These are phyloP conservation scores for Salvelinus alpinus DNA, from an alignment of 2,113 vertebrate species.

Conservation along the genomic window DNA sequence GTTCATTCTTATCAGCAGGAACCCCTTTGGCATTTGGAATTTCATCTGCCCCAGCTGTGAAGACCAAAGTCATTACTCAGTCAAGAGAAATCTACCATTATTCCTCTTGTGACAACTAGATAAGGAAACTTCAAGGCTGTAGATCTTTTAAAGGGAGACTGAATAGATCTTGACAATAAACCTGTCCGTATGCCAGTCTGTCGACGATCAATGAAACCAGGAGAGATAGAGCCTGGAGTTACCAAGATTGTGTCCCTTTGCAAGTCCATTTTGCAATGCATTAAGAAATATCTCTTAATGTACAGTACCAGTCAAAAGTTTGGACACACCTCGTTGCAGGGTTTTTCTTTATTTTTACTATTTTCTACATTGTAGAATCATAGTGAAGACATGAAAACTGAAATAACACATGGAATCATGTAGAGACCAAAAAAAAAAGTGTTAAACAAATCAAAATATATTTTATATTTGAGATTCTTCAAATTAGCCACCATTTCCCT, in stretches of 20 bases:
- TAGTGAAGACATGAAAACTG: too few relatives aligned
- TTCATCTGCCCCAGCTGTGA: constrained; percentile 2
- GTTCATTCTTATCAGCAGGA: not conserved
- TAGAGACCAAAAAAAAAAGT: too few relatives aligned
- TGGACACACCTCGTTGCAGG: too few relatives aligned
- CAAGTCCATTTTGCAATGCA: not conserved
- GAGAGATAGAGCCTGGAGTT: constrained; percentile 37
- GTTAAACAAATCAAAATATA: too few relatives aligned
- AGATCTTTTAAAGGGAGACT: constrained; percentile 34
- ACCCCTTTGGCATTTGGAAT: not conserved
- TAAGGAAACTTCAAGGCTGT: constrained; percentile 40
- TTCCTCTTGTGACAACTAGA: constrained; percentile 20
- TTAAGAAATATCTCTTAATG: not conserved
- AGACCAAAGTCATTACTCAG: constrained; percentile 29
- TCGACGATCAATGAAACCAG: constrained; percentile 38
- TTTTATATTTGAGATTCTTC: too few relatives aligned
- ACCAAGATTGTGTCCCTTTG: constrained; percentile 32
- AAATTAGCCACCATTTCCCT: too few relatives aligned
- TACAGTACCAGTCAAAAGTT: too few relatives aligned
- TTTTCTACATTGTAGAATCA: too few relatives aligned
- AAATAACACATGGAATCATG: too few relatives aligned
- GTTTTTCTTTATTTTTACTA: too few relatives aligned
- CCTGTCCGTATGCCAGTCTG: constrained; percentile 58
- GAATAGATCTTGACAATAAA: constrained; percentile 55
- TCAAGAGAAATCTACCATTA: constrained; percentile 45